Evolutionary conservation across 2,888 invertebrate species (phyloP).

Genomic region (Andricus quercusramuli): DNA sequence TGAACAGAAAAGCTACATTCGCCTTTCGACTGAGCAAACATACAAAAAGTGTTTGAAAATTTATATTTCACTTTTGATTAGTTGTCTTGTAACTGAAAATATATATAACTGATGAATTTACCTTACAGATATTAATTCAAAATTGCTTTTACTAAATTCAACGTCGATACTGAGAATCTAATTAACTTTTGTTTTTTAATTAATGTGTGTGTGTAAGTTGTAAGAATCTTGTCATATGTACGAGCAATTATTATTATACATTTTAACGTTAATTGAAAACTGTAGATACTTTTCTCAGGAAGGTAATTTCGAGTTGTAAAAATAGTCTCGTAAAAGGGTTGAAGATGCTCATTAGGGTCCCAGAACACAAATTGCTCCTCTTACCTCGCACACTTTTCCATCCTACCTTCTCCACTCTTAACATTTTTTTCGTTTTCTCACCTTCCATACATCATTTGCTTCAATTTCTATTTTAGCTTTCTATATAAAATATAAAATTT

Average conservation of each 20-base stretch:
- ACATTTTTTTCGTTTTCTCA: conserved; percentile 45
- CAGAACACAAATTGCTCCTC: conserved; percentile 43
- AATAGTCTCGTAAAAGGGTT: conserved; percentile 60
- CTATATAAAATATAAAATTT: conserved; percentile 45
- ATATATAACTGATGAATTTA: background rate
- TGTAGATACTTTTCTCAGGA: background rate
- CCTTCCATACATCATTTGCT: conserved; percentile 43
- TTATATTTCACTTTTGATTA: too few species aligned
- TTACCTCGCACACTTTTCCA: conserved; percentile 47
- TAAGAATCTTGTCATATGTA: background rate
- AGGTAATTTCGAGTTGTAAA: conserved; percentile 60
- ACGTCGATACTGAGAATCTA: background rate
- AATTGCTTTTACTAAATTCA: background rate
- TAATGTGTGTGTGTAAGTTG: too few species aligned
- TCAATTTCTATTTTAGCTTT: conserved; percentile 38
- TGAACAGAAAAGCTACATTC: background rate
- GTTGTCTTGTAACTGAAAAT: background rate
- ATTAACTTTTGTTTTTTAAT: background rate
- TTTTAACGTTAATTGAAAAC: background rate
- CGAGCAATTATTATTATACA: background rate
- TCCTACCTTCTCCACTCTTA: conserved; percentile 45
- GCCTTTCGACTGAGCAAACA: background rate
- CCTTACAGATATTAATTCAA: background rate
- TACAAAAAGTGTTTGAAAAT: background rate
- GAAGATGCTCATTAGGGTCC: conserved; percentile 49